These are phyloP conservation scores for Prunella himalayana DNA, from an alignment of 2,113 vertebrate species.

Conservation along the genomic window DNA sequence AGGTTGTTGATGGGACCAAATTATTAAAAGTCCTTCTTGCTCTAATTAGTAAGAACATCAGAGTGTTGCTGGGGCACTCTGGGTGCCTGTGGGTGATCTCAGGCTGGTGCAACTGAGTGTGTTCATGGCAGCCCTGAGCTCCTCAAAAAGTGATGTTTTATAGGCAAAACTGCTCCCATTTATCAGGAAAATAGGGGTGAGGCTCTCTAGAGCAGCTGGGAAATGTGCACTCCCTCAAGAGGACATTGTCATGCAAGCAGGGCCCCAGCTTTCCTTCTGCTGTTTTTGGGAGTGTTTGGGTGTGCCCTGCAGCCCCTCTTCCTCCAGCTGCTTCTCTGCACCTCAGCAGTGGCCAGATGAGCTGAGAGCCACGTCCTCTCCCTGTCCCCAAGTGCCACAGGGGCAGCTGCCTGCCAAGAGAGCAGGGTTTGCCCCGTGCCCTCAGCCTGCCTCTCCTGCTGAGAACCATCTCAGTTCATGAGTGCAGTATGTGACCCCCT, in stretches of 20 bases:
- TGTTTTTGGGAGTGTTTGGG: neutral
- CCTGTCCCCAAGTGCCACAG: neutral
- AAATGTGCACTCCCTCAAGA: neutral
- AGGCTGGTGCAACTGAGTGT: neutral
- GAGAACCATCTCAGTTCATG: neutral
- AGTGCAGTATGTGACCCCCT: neutral
- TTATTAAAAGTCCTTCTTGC: neutral
- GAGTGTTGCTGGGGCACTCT: neutral
- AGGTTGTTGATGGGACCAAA: neutral
- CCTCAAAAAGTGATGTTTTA: neutral
- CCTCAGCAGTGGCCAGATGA: neutral
- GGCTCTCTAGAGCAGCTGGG: neutral
- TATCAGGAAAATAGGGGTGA: neutral
- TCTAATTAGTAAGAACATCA: neutral
- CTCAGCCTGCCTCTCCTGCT: neutral
- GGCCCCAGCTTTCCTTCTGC: neutral
- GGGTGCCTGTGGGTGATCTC: neutral
- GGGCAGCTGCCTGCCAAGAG: neutral
- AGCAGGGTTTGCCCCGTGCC: neutral
- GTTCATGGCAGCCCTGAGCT: neutral
- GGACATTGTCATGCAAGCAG: accelerated
- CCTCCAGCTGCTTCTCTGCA: neutral
- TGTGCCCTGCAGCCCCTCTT: neutral
- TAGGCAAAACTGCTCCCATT: neutral
- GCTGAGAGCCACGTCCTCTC: neutral